Percentiles rank a stretch among this genome's conserved stretches.
Evolutionary conservation across 2,113 vertebrate genomes (phyloP).

Genomic region (Pachypanchax playfairii): DNA sequence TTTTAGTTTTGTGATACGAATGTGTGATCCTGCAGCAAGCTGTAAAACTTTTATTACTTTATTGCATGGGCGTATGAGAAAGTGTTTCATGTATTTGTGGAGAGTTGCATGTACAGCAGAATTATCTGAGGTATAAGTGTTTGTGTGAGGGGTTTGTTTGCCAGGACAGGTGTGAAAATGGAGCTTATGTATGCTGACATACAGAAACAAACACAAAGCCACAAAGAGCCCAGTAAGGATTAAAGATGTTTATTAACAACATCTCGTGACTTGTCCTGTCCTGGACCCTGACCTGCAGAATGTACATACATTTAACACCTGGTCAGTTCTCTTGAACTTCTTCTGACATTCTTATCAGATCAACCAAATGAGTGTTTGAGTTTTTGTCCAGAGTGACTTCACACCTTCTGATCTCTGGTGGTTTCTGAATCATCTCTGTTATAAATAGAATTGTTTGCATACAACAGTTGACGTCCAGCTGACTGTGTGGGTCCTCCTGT

Average conservation of each 20-base stretch:
- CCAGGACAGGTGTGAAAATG: background rate
- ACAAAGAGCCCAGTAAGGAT: too few relatives aligned
- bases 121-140: background rate
- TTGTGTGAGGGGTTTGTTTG: background rate
- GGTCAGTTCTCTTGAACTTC: background rate
- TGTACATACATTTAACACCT: too few relatives aligned
- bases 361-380: too few relatives aligned
- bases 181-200: background rate
- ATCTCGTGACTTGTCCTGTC: too few relatives aligned
- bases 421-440: background rate
- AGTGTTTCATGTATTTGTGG: too few relatives aligned
- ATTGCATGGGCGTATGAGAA: too few relatives aligned
- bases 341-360: background rate
- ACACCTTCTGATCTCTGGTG: too few relatives aligned
- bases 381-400: too few relatives aligned
- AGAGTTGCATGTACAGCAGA: background rate
- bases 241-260: too few relatives aligned
- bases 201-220: too few relatives aligned
- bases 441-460: background rate
- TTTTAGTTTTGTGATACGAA: conserved; percentile 20
- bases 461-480: background rate
- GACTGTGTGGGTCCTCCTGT: conserved; percentile 11
- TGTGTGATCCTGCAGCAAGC: background rate
- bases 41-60: conserved; percentile 8
- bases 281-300: too few relatives aligned